Evolutionary conservation across 2,797 vertebrate species (phyloP), one percentile per base, ranked within the genome.

Genomic region (Myotis daubentonii): DNA sequence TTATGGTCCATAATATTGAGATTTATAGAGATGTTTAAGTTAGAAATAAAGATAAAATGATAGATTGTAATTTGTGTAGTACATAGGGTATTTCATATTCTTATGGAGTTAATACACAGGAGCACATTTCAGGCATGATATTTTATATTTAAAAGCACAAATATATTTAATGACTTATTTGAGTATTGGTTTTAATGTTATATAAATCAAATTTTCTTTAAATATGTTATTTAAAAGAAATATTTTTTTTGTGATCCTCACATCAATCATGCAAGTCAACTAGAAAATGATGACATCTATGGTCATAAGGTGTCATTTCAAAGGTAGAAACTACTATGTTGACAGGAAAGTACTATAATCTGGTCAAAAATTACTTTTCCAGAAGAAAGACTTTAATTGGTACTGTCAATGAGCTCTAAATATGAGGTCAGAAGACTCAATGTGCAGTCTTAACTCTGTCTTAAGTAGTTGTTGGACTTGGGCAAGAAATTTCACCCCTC

Each of bases 1-100:
- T 87, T 57, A 49, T 55, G 22, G 55, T 47, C 8, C 44, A 12
- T 15, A 72, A 62, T 30, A 57, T 13, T 92, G 62, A 94, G 20
- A 78, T 53, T 55, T 17, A 68, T 38, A 53, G 36, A 13, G 25
- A 68, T 72, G 47, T n/a, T 95, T 84, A 82, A 90, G 44, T 68
- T 75, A 41, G 33, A 36, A 91, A 85, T 86, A 85, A 28, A 75
- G n/a, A 80, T 55, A 82, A 92, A 66, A 78, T 75, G 22, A 66
- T 22, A 62, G 55, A 76, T 1, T 65, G 7, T 23, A 82, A 89
- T 49, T 51, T 36, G 12, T 62, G 11, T 85, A 92, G 80, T 30
- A 6, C 5, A 65, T 11, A 33, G 16, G 30, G 7, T 1, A 76
- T 62, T 38, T 87, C 20, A 49, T 79, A n/a, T 44, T 75, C 30